Evolutionary conservation across 2,888 invertebrate genomes (phyloP).

Genomic region (Caenorhabditis macrosperma): DNA sequence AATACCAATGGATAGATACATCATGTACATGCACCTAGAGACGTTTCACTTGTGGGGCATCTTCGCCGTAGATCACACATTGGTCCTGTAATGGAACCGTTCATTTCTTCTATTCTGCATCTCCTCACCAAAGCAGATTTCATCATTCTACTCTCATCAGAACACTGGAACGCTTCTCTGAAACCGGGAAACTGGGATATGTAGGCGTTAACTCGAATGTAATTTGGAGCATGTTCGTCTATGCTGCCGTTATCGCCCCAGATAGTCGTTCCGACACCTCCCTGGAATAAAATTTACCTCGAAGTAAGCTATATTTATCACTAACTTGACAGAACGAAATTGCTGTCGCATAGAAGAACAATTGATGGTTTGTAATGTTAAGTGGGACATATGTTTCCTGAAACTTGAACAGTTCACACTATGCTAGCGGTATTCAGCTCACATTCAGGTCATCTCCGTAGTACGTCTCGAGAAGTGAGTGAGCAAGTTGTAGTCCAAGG

Average conservation of each 20-base stretch:
- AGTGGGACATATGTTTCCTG: background rate
- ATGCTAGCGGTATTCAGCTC: background rate
- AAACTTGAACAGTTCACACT: background rate
- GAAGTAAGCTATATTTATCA: too few species aligned
- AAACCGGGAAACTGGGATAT: background rate
- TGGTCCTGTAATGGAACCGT: too few species aligned
- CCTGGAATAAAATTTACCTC: background rate
- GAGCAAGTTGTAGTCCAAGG: conserved; percentile 20
- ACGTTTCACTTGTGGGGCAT: too few species aligned
- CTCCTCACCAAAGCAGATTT: background rate
- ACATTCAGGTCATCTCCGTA: background rate
- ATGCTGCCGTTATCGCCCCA: background rate
- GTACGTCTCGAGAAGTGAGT: background rate
- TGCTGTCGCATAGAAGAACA: background rate
- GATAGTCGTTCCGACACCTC: too few species aligned
- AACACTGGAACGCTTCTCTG: background rate
- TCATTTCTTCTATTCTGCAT: too few species aligned
- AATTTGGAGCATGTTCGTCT: background rate
- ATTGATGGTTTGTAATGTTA: background rate
- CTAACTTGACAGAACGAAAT: background rate
- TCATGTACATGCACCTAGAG: too few species aligned
- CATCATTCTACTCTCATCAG: background rate
- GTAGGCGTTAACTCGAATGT: background rate
- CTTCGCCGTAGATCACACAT: background rate
- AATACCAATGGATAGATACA: too few species aligned